Percentiles rank a stretch among this genome's conserved stretches.
Conservation (phyloP, 2,888 invertebrate species). For the Apamea crenata region DNA sequence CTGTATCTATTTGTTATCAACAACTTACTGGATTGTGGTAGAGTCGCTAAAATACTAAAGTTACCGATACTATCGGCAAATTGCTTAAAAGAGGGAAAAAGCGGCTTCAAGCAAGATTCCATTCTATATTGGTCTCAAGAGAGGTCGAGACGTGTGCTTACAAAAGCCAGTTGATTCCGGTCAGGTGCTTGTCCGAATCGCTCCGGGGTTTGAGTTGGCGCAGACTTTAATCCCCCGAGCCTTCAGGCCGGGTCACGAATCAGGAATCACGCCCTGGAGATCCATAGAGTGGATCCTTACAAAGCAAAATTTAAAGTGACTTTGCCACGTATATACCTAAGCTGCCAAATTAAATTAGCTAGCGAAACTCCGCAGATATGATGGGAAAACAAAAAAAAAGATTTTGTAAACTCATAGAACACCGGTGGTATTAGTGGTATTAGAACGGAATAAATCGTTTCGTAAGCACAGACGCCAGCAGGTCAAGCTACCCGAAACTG, state of each 20-base stretch:
- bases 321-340: neutral
- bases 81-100: neutral
- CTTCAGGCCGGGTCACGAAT: neutral
- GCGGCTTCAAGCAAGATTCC: neutral
- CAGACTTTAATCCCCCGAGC: neutral
- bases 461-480: neutral
- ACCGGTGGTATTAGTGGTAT: too few relatives aligned
- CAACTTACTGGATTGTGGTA: neutral
- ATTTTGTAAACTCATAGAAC: neutral
- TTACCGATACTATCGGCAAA: neutral
- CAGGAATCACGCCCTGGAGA: constrained; percentile 11
- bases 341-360: neutral
- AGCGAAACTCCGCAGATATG: neutral
- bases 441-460: neutral
- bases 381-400: neutral
- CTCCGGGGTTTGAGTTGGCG: neutral
- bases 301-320: neutral
- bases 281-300: neutral
- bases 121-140: constrained; percentile 9
- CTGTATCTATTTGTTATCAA: neutral
- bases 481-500: too few relatives aligned
- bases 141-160: neutral
- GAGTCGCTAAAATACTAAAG: neutral
- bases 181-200: neutral
- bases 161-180: neutral